These are phyloP conservation scores for Zaprionus kolodkinae DNA, from an alignment of 1,140 invertebrate species.

Conservation along the genomic window DNA sequence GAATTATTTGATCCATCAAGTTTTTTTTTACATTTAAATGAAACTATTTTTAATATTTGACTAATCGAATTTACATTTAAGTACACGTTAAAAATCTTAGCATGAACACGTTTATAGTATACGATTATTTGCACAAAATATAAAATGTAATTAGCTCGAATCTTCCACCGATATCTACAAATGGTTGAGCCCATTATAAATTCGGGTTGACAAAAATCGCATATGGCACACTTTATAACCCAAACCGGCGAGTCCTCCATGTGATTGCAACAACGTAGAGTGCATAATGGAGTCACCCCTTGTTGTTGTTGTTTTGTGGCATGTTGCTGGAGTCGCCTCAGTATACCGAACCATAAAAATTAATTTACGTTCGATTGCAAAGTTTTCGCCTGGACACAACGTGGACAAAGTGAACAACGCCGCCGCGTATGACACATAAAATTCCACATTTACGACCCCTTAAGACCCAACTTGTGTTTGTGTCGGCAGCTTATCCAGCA, in stretches of 20 bases:
- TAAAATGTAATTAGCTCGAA: not conserved
- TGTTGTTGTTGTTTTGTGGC: conserved; percentile 32
- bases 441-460: conserved; percentile 74
- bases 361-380: conserved; percentile 81
- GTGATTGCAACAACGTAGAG: conserved; percentile 6
- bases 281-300: conserved; percentile 16
- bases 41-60: not conserved
- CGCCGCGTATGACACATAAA: conserved; percentile 73
- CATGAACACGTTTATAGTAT: too few relatives aligned
- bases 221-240: conserved; percentile 12
- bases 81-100: too few relatives aligned
- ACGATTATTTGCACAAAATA: not conserved
- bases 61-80: too few relatives aligned
- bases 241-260: not conserved
- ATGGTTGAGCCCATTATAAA: not conserved
- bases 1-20: not conserved
- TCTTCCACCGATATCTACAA: not conserved
- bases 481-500: conserved; percentile 15
- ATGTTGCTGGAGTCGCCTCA: conserved; percentile 37
- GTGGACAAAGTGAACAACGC: conserved; percentile 33
- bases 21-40: too few relatives aligned
- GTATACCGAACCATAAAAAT: conserved; percentile 67
- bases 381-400: conserved; percentile 57
- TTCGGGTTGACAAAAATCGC: conserved; percentile 2
- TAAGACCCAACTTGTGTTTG: conserved; percentile 54